A percentile compares a stretch with the other conserved stretches of the same genome.
Conservation (phyloP, 92 coral and sea anemone species). For the Parazoanthus swiftii region DNA sequence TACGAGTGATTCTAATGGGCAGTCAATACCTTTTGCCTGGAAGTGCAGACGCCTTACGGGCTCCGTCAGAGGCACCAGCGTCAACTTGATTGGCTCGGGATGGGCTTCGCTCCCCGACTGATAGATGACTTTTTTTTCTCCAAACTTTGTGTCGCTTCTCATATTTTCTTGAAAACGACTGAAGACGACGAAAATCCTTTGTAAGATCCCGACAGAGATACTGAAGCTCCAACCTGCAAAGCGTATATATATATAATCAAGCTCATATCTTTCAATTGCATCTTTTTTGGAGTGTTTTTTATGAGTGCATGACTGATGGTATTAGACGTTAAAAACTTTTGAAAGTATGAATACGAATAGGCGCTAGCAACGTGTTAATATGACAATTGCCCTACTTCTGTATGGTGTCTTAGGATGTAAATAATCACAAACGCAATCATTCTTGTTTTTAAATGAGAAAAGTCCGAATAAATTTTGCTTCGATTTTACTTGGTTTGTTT, state of each 20-base stretch:
- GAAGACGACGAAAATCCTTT: conserved; percentile 25
- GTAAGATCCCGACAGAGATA: conserved; percentile 25
- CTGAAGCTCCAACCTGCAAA: conserved; percentile 9
- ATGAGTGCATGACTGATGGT: too few species aligned
- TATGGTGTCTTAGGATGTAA: too few species aligned
- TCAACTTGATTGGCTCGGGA: conserved; percentile 35
- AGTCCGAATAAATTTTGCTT: too few species aligned
- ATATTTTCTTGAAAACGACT: conserved; percentile 20
- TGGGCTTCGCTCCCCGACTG: conserved; percentile 20
- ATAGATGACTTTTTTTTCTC: neutral
- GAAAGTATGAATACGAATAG: too few species aligned
- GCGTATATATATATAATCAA: neutral
- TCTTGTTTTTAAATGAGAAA: too few species aligned
- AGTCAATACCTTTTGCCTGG: neutral
- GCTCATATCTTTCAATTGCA: neutral
- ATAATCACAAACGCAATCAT: too few species aligned
- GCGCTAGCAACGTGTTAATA: too few species aligned
- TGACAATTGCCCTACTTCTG: too few species aligned
- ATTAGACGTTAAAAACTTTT: too few species aligned
- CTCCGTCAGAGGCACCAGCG: neutral
- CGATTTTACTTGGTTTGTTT: too few species aligned
- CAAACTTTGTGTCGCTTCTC: conserved; percentile 4
- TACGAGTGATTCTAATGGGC: neutral
- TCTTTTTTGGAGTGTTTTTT: too few species aligned
- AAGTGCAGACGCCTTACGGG: conserved; percentile 3